A percentile compares a stretch with the other conserved stretches of the same genome.
phyloP scores from a whole-genome alignment of 2,888 invertebrate species.

The Watsonalla cultraria region DNA sequence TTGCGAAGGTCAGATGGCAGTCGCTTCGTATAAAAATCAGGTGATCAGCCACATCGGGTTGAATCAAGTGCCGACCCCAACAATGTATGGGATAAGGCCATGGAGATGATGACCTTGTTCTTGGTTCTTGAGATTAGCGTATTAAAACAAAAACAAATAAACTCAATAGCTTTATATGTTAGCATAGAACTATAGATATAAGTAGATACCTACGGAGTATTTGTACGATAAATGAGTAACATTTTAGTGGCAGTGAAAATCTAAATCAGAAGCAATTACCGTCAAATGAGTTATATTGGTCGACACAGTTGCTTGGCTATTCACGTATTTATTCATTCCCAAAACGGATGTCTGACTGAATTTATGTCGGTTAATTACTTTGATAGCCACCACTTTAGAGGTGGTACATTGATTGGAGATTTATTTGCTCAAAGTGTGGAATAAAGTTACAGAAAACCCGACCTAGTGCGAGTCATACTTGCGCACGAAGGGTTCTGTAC shows the following conservation, averaged over 20 bases:
- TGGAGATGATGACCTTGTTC: too few relatives aligned
- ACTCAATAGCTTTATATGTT: not conserved
- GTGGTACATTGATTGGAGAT: not conserved
- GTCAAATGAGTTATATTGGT: conserved; percentile 61
- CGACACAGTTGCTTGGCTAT: conserved; percentile 46
- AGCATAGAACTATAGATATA: not conserved
- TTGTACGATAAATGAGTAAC: conserved; percentile 9
- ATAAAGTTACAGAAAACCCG: too few relatives aligned
- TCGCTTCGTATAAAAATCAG: too few relatives aligned
- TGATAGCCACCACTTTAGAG: not conserved
- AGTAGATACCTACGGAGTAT: not conserved
- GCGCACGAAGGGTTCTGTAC: too few relatives aligned
- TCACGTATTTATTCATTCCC: conserved; percentile 51
- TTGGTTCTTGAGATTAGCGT: too few relatives aligned
- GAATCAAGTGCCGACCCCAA: too few relatives aligned
- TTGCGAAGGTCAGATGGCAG: too few relatives aligned
- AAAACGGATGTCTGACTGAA: conserved; percentile 24
- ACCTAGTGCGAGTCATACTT: too few relatives aligned
- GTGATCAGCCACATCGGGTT: too few relatives aligned
- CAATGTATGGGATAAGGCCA: too few relatives aligned
- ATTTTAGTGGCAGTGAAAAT: conserved; percentile 45
- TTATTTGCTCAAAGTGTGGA: too few relatives aligned
- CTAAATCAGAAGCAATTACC: conserved; percentile 64
- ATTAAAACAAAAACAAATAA: not conserved
- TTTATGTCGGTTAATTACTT: conserved; percentile 13